These are phyloP conservation scores for Drosophila pruinosa DNA, from an alignment of 1,140 invertebrate genomes.

Conservation along the genomic window DNA sequence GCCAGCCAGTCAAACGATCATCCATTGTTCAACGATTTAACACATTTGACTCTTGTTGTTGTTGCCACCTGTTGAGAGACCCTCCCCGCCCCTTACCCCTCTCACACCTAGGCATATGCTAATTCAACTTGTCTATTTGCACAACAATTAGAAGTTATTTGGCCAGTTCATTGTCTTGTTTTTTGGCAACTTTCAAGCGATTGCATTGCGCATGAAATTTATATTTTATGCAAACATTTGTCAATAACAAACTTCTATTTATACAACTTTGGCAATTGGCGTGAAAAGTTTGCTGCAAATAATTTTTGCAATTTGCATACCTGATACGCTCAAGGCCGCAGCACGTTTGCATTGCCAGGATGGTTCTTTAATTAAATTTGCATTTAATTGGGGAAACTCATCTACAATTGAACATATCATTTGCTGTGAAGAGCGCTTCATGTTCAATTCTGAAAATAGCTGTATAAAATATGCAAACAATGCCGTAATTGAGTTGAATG, in stretches of 20 bases:
- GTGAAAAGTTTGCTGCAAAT: conserved; percentile 59
- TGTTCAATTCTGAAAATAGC: conserved; percentile 64
- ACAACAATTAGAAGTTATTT: conserved; percentile 79
- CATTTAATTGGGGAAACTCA: conserved; percentile 42
- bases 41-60: conserved; percentile 51
- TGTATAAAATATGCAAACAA: conserved; percentile 32
- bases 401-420: conserved; percentile 35
- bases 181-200: conserved; percentile 50
- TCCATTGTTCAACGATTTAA: conserved; percentile 68
- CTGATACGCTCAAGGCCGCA: conserved; percentile 41
- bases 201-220: conserved; percentile 68
- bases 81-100: neutral
- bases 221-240: conserved; percentile 74
- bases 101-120: neutral
- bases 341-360: conserved; percentile 8
- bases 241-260: conserved; percentile 23
- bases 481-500: conserved; percentile 5
- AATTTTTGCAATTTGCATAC: conserved; percentile 54
- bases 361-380: conserved; percentile 33
- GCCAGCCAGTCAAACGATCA: conserved; percentile 13
- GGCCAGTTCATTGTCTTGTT: conserved; percentile 65
- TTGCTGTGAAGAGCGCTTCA: conserved; percentile 39
- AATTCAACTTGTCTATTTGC: conserved; percentile 60
- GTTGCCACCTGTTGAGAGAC: conserved; percentile 25
- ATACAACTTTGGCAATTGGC: conserved; percentile 39